These are phyloP conservation scores for Andrena cerasifolii DNA, from an alignment of 1,140 invertebrate genomes.

Conservation along the genomic window DNA sequence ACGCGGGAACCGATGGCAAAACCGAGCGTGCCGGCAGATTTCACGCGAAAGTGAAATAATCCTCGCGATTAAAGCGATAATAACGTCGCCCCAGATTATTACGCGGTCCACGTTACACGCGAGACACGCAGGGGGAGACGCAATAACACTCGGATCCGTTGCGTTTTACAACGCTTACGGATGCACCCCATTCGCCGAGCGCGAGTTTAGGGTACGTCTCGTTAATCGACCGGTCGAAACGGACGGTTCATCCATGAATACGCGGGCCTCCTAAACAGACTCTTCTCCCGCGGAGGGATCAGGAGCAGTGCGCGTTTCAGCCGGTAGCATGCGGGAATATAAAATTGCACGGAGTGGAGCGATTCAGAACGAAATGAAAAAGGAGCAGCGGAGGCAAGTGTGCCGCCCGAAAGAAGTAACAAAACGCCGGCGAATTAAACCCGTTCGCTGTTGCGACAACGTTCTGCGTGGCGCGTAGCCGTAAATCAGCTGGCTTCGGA, in stretches of 20 bases:
- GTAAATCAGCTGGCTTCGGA: constrained; percentile 73
- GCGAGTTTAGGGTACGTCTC: no score
- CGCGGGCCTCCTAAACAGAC: no score
- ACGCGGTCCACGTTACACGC: constrained; percentile 1
- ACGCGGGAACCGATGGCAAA: constrained; percentile 37
- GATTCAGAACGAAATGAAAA: background rate
- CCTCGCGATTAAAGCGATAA: constrained; percentile 29
- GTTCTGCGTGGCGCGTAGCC: constrained; percentile 70
- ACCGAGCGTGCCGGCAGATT: constrained; percentile 37
- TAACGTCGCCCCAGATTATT: constrained; percentile 17
- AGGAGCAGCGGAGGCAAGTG: constrained; percentile 8
- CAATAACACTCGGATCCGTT: background rate
- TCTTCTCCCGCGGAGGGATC: no score
- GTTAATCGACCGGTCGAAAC: no score
- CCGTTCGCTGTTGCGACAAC: constrained; percentile 79
- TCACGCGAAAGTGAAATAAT: constrained; percentile 49
- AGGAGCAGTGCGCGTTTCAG: no score
- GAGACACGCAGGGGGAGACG: background rate
- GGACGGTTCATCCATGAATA: no score
- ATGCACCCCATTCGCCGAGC: no score
- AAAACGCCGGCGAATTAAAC: constrained; percentile 67
- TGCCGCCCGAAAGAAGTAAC: constrained; percentile 40
- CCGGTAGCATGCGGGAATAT: no score
- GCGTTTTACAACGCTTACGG: no score
- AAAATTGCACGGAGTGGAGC: no score